Conservation (phyloP, 2,797 vertebrate genomes). For the Sebastes nivosus region DNA sequence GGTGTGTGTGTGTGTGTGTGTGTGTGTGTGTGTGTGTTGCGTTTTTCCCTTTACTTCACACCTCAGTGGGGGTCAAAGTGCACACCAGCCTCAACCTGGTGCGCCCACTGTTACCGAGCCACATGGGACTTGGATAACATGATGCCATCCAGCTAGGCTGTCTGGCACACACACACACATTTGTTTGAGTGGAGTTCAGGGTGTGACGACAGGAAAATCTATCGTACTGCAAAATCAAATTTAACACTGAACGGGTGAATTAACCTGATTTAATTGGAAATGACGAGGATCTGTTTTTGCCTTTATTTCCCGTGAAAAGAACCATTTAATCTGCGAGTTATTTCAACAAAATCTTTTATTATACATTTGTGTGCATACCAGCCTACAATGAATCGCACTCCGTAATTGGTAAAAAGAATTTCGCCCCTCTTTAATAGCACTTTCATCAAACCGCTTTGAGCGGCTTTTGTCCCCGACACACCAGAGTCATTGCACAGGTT, state of each 20-base stretch:
- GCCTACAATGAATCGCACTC: constrained; percentile 36
- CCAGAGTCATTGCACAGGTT: constrained; percentile 30
- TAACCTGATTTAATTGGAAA: constrained; percentile 2
- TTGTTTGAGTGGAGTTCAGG: neutral
- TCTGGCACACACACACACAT: neutral
- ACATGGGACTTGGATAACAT: constrained; percentile 16
- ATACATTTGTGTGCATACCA: constrained; percentile 41
- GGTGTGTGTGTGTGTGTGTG: constrained; percentile 25
- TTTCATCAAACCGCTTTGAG: constrained; percentile 43
- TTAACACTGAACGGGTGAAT: neutral
- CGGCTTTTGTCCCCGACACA: constrained; percentile 34
- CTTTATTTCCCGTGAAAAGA: constrained; percentile 22
- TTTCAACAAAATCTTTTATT: constrained; percentile 50
- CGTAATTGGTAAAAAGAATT: constrained; percentile 43
- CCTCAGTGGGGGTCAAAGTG: constrained; percentile 59
- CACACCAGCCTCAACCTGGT: constrained; percentile 46
- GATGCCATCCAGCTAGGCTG: neutral
- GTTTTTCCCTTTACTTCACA: constrained; percentile 58
- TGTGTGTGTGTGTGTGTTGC: neutral
- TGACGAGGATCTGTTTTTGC: neutral
- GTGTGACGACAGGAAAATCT: neutral
- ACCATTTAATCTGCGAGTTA: constrained; percentile 18
- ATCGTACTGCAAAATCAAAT: neutral
- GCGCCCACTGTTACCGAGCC: constrained; percentile 22
- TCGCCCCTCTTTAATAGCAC: constrained; percentile 30